These are phyloP conservation scores for Drosophila borborema DNA, from an alignment of 2,888 invertebrate species.

Conservation along the genomic window DNA sequence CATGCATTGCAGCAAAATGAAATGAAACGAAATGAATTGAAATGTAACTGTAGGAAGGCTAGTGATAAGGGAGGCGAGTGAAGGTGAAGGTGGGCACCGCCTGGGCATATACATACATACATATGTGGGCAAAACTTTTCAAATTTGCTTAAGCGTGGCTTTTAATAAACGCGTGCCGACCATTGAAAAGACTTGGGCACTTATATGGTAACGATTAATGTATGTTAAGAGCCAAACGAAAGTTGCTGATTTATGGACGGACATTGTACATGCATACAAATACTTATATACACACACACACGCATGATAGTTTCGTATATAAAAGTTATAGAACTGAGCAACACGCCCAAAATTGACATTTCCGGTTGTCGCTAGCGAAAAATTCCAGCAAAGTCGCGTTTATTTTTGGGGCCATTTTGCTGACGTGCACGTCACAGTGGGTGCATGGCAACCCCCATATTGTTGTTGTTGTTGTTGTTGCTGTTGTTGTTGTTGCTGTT, in stretches of 20 bases:
- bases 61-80: neutral
- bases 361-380: conserved; percentile 60
- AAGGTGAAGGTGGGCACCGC: neutral
- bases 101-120: neutral
- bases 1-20: conserved; percentile 52
- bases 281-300: neutral
- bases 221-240: conserved; percentile 51
- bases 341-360: conserved; percentile 65
- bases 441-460: conserved; percentile 28
- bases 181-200: conserved; percentile 28
- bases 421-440: conserved; percentile 30
- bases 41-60: conserved; percentile 12
- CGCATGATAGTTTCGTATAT: conserved; percentile 25
- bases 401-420: conserved; percentile 55
- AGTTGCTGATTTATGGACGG: conserved; percentile 51
- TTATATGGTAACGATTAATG: conserved; percentile 43
- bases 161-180: conserved; percentile 47
- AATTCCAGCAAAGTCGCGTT: conserved; percentile 70
- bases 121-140: conserved; percentile 26
- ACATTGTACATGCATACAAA: conserved; percentile 6
- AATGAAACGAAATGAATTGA: conserved; percentile 27
- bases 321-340: conserved; percentile 51
- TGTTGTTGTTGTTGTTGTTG: too few species aligned
- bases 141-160: conserved; percentile 49
- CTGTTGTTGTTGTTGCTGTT: too few species aligned